Conservation (phyloP, 2,888 invertebrate species). For the Stegana nigrithorax region DNA sequence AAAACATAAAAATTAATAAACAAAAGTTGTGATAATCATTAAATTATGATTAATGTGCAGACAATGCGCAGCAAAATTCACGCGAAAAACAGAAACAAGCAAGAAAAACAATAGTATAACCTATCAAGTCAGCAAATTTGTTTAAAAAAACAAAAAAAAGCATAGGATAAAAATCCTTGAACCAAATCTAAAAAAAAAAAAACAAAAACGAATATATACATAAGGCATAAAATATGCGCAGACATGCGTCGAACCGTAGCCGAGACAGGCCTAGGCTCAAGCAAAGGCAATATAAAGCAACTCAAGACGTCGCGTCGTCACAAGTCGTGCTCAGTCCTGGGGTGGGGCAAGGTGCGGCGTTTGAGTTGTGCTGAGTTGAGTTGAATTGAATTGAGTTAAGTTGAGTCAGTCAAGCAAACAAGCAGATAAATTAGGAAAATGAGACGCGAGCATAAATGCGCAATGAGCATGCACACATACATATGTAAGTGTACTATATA, state of each 20-base stretch:
- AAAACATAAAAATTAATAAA: slow-evolving; percentile 48
- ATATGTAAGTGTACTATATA: neutral
- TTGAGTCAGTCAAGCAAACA: neutral
- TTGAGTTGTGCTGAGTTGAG: neutral
- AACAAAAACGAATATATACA: neutral
- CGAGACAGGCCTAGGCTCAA: neutral
- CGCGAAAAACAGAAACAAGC: neutral
- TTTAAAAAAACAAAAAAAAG: slow-evolving; percentile 1
- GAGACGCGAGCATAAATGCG: neutral
- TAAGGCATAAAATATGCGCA: slow-evolving; percentile 25
- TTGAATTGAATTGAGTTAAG: neutral
- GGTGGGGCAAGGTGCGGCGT: too few species aligned
- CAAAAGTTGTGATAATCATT: slow-evolving; percentile 52
- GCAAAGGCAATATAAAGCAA: neutral
- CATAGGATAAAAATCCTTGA: slow-evolving; percentile 18
- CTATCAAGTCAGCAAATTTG: too few species aligned
- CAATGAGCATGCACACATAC: neutral
- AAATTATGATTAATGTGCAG: slow-evolving; percentile 60
- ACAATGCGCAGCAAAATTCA: slow-evolving; percentile 37
- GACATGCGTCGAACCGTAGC: slow-evolving; percentile 10
- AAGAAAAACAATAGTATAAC: neutral
- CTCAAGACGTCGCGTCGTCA: too few species aligned
- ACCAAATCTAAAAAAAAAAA: slow-evolving; percentile 1
- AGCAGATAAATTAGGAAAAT: neutral
- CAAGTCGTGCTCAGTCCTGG: too few species aligned